Evolutionary conservation across 2,113 vertebrate species (phyloP), one percentile per base, ranked within the genome.

Genomic region (Forbesichthys agassizii): DNA sequence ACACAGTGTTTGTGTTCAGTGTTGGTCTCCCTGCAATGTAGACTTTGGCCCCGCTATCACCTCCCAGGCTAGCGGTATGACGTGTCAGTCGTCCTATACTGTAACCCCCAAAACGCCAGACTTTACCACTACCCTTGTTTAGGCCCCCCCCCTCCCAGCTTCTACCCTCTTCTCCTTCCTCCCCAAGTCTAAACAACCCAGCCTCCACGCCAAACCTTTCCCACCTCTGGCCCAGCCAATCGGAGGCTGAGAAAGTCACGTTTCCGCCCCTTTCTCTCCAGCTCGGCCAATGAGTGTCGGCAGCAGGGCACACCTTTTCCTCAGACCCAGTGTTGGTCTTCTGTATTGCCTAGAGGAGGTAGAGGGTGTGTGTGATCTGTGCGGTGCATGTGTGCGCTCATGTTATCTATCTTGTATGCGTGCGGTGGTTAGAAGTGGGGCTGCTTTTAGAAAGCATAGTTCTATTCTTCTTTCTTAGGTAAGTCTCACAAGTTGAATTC

Each of bases 301-400:
- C 59, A 62, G 56, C 68, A 68, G 74, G 86, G 83, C 90, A 89
- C 90, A 93, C 91, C 92, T 93, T 92, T 90, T 73, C 86, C 67
- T 81, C 79, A 65, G 77, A 79, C 62, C 80, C 73, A 69, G 27
- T 81, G 82, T 84, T 88, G 81, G 13, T 59, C 69, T 90, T 82
- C 82, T 69, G 83, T 82, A 80, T 77, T 2, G 65, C 80, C 86
- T 88, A 79, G 71, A 73, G 78, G 74, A 70, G 76, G 82, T 73
- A 78, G 84, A 88, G 75, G 27, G 84, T 88, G 82, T 79, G 55
- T 60, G 80, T 80, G 79, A 68, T 84, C 10, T 42, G 27, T 16
- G 20, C 5, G 33, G 61, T 63, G 33, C 33, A 33, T 46, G 57
- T 66, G 46, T 61, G 52, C 33, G n/a, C 33, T 71, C 18, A 57